Evolutionary conservation across 2,797 vertebrate genomes (phyloP).

Genomic region (Aphelocoma californica): DNA sequence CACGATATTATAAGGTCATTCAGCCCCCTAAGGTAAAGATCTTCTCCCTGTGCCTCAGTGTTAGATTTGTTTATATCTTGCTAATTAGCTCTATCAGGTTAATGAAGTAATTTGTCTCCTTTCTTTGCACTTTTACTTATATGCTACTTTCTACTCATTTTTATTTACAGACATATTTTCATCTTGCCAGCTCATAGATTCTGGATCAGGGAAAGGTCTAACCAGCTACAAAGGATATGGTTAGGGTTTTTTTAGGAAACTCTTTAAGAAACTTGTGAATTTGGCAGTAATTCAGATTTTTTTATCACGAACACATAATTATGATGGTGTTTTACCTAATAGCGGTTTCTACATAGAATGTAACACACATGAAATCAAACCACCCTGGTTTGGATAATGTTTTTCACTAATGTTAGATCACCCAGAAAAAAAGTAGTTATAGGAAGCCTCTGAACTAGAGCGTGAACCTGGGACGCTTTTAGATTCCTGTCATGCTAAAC

Average conservation of each 20-base stretch:
- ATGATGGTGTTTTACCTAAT: background rate
- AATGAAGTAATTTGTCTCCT: background rate
- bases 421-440: background rate
- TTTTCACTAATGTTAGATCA: background rate
- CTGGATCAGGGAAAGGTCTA: background rate
- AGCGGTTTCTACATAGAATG: background rate
- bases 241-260: background rate
- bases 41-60: background rate
- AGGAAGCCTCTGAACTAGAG: background rate
- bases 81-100: background rate
- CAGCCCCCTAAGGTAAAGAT: background rate
- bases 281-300: background rate
- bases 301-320: background rate
- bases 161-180: background rate
- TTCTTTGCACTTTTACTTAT: background rate
- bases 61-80: background rate
- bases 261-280: background rate
- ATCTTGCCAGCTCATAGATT: background rate
- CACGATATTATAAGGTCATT: background rate
- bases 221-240: background rate
- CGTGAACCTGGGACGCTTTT: background rate
- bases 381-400: background rate
- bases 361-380: background rate
- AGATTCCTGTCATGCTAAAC: background rate
- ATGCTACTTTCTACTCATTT: background rate